Conservation (phyloP, 2,888 invertebrate species). For the Dynastes grantii region DNA sequence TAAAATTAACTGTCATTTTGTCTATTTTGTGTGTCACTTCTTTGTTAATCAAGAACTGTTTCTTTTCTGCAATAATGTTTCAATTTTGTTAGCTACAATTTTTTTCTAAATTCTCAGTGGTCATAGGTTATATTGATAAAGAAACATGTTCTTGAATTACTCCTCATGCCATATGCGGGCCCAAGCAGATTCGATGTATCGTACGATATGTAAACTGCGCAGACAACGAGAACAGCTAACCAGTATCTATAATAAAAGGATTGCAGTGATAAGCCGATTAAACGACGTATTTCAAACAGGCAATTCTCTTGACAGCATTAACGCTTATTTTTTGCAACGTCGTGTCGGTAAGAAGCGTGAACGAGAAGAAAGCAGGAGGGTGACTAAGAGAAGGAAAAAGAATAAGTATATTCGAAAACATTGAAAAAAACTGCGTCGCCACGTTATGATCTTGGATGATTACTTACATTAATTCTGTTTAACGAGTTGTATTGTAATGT, state of each 20-base stretch:
- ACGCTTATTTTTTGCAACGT: conserved; percentile 13
- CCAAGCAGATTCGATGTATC: neutral
- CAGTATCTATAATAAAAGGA: neutral
- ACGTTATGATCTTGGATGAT: neutral
- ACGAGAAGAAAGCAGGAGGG: neutral
- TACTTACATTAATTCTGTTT: neutral
- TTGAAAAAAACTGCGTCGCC: neutral
- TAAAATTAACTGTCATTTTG: too few species aligned
- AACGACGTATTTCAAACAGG: conserved; percentile 10
- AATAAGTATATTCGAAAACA: conserved; percentile 8
- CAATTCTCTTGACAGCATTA: conserved; percentile 15
- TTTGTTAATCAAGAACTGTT: too few species aligned
- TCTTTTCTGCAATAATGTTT: too few species aligned
- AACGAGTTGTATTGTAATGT: neutral
- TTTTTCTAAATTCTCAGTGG: conserved; percentile 14
- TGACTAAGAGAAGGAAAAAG: conserved; percentile 10
- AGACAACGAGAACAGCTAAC: conserved; percentile 12
- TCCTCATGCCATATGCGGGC: neutral
- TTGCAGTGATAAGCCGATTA: neutral
- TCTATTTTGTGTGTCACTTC: too few species aligned
- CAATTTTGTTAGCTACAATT: too few species aligned
- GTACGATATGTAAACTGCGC: conserved; percentile 17
- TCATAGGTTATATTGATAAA: neutral
- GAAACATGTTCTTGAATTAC: too few species aligned
- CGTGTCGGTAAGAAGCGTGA: conserved; percentile 20